phyloP scores from a whole-genome alignment of 2,797 vertebrate species.

The Myoxocephalus aenaeus region DNA sequence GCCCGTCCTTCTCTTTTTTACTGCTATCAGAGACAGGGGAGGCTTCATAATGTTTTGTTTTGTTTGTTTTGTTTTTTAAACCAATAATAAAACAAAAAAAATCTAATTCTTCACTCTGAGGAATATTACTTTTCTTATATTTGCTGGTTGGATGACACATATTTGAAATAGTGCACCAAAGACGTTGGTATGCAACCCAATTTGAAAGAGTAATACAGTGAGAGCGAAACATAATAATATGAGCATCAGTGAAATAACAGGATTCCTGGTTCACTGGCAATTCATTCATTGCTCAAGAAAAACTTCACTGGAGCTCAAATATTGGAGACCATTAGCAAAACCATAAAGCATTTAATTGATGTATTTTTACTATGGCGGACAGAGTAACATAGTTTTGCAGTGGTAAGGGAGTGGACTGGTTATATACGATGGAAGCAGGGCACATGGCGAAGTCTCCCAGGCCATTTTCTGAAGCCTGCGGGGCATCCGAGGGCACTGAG shows the following conservation, averaged over 20 bases:
- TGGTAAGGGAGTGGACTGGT: conserved; percentile 28
- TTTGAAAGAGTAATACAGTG: conserved; percentile 39
- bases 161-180: conserved; percentile 13
- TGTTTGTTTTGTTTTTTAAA: neutral
- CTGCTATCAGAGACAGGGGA: conserved; percentile 32
- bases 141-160: conserved; percentile 24
- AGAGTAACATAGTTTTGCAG: neutral
- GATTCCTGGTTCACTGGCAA: conserved; percentile 32
- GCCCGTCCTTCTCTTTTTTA: conserved; percentile 36
- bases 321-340: conserved; percentile 12
- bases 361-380: conserved; percentile 4
- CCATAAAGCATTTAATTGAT: conserved; percentile 14
- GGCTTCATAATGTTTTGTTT: conserved; percentile 10
- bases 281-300: conserved; percentile 31
- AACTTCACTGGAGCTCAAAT: conserved; percentile 37
- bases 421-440: conserved; percentile 56
- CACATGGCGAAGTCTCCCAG: conserved; percentile 67
- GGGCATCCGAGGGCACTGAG: conserved; percentile 72
- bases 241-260: conserved; percentile 34
- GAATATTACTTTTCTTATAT: conserved; percentile 35
- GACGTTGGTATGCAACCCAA: conserved; percentile 10
- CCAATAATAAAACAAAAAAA: conserved; percentile 30
- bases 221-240: conserved; percentile 26
- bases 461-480: conserved; percentile 63
- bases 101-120: conserved; percentile 20